phyloP scores from a whole-genome alignment of 2,113 vertebrate genomes.

The Piaya cayana region DNA sequence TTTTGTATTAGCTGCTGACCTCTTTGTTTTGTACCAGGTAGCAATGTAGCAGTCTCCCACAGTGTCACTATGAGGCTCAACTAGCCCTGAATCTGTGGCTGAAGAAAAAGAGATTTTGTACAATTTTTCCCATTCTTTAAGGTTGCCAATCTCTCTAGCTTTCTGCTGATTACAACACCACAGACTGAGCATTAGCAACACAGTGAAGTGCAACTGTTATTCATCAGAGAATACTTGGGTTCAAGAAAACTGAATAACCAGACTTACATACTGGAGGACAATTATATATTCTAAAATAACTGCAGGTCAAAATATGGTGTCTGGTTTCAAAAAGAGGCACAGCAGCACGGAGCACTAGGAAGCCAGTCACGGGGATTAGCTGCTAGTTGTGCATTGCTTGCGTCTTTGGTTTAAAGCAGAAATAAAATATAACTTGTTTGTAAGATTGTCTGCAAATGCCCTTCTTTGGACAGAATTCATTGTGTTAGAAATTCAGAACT shows the following conservation, averaged over 20 bases:
- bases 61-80: background rate
- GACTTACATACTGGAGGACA: background rate
- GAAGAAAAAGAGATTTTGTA: background rate
- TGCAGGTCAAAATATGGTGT: background rate
- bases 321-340: background rate
- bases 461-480: background rate
- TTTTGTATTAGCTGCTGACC: background rate
- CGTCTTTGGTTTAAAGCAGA: background rate
- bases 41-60: background rate
- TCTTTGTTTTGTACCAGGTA: background rate
- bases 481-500: background rate
- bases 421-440: background rate
- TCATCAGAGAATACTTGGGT: background rate
- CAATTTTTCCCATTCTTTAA: background rate
- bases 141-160: background rate
- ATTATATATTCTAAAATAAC: background rate
- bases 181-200: background rate
- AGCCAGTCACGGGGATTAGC: background rate
- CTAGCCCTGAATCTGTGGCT: background rate
- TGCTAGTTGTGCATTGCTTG: background rate
- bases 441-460: background rate
- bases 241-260: background rate
- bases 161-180: background rate
- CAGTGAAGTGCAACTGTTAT: background rate
- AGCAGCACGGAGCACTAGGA: background rate